Base-by-base conservation (phyloP, 2,888 invertebrate genomes). In the Cheilosia scutellata region DNA sequence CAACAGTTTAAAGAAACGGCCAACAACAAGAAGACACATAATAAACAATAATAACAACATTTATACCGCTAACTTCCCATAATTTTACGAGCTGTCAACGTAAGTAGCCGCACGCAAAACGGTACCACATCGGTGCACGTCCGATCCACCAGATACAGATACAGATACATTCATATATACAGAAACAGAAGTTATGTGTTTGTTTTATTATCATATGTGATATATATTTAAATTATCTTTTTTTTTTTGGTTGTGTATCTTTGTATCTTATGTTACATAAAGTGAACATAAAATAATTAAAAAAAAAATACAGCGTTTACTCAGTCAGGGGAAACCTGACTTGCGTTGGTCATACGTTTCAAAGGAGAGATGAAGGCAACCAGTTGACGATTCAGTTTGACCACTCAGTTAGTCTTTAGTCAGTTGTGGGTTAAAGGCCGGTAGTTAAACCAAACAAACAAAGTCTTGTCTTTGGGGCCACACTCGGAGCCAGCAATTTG, bases 61-160 rank as follows among this genome's bases (percentile, higher is more conserved):
- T 57, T 31, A 55, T 75, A 75, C 79, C 79, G 79, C 79, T 84
- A 79, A 60, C 75, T 84, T 84, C 60, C 53, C 75, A 84, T 84
- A 79, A 84, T 79, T 84, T 76, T 71, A 84, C 65, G 74, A 53
- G 11, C 31, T 51, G 83, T 78, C 78, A 74, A 74, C 68, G 72
- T 74, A 78, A 83, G 78, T 74, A 58, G 77, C 60, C 74, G 75
- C 78, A 79, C 74, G 83, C 84, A 79, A 84, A 84, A 84, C 84
- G 75, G 84, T 79, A 84, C 84, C 79, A 75, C 75, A 79, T 75
- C 72, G 57, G 74, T 83, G 63, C 78, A 83, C 74, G 83, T 83
- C 68, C 72, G 20, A 68, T 49, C 37, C 65, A 65, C 49, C 62
- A 31, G n/a, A 20, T 20, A 20, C 20, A 20, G 20, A n/a, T 7